Conservation (phyloP, 30 jellyfish, hydroid and myxozoan genomes). For the Pelagia noctiluca region DNA sequence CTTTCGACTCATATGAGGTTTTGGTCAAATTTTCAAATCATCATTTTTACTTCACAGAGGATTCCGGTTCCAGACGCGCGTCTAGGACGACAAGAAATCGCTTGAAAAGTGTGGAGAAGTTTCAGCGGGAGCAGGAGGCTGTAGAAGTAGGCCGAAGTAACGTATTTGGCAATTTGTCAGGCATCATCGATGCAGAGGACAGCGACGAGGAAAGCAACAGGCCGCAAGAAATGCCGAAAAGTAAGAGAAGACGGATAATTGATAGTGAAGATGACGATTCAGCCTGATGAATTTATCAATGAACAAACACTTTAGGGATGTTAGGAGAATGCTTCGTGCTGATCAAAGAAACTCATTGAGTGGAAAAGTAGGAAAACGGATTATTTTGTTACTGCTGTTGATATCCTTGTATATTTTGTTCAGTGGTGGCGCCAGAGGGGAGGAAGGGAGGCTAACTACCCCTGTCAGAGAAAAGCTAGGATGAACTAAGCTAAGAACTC, state of each 20-base stretch:
- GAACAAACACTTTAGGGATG: background rate
- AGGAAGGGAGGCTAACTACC: too few relatives aligned
- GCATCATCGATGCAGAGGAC: slow-evolving; percentile 67
- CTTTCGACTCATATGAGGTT: too few relatives aligned
- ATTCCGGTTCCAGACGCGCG: background rate
- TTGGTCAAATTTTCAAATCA: too few relatives aligned
- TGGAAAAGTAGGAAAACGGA: too few relatives aligned
- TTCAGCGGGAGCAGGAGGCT: background rate
- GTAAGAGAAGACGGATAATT: slow-evolving; percentile 26
- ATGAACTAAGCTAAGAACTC: too few relatives aligned
- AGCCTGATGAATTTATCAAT: background rate
- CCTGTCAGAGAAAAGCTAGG: too few relatives aligned
- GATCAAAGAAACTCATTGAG: too few relatives aligned
- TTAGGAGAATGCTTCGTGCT: too few relatives aligned
- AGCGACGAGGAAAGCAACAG: slow-evolving; percentile 21
- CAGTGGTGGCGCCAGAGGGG: too few relatives aligned
- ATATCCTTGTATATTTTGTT: too few relatives aligned
- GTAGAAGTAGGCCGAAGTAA: background rate
- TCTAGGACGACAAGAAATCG: slow-evolving; percentile 62
- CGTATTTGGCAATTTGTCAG: slow-evolving; percentile 55
- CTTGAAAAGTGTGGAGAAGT: background rate
- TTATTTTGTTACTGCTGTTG: too few relatives aligned
- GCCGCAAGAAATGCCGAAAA: background rate
- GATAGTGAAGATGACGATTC: slow-evolving; percentile 47
- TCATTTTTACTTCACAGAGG: too few relatives aligned